Evolutionary conservation across 2,113 vertebrate genomes (phyloP), one percentile per base, ranked within the genome.

Genomic region (Psittacus erithacus): DNA sequence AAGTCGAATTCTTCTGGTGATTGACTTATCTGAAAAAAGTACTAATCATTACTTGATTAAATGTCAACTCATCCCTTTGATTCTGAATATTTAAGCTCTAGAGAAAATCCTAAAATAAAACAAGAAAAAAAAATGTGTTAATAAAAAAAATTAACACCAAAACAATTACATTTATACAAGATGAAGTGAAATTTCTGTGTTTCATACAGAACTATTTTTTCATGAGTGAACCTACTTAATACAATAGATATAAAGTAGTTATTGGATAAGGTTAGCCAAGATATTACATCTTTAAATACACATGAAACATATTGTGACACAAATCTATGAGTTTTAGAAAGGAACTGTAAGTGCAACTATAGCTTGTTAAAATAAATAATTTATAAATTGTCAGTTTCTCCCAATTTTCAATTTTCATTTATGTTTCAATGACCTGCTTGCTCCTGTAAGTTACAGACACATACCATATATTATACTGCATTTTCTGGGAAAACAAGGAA

Each of bases 391-490:
- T 10, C 6, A 52, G 9, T 43, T 65, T 55, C n/a, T 13, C 12
- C 11, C 19, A 10, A 15, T 43, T 78, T 68, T 69, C 4, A 13
- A 46, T 52, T 52, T 74, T 59, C 2, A 49, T 70, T 46, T 82
- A 8, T 55, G 69, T 69, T 82, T 46, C 15, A 67, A 47, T 3
- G 2, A 24, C 41, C 46, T 67, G n/a, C 6, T 52, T 53, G 2
- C 23, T 82, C 35, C 8, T 44, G 0, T 59, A 85, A 63, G 4
- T 52, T 85, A 68, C 9, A 22, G 29, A 74, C 28, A 62, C 7
- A 69, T 14, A 35, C 2, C 2, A 17, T 10, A 47, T 4, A 22
- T 5, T 43, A 2, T 8, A 38, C 4, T 3, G 13, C 11, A 57
- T 47, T 69, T 81, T 57, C 44, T 43, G 7, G 5, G 31, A 41